Conservation (phyloP, 1,140 invertebrate genomes). For the Pseudoatta argentina region DNA sequence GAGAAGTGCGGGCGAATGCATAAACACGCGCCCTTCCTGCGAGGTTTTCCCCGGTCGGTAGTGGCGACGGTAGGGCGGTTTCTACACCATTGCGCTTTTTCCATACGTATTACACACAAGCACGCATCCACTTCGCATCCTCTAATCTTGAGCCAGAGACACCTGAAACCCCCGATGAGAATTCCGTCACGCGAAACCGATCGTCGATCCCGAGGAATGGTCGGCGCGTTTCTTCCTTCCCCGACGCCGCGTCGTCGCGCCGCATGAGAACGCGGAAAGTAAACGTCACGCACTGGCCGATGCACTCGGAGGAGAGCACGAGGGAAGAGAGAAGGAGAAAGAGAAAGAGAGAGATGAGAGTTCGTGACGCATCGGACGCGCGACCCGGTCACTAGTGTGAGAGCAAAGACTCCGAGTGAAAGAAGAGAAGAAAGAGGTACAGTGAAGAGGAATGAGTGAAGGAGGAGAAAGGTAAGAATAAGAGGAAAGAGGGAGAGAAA, state of each 20-base stretch:
- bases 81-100: constrained; percentile 10
- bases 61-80: too few relatives aligned
- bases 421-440: constrained; percentile 10
- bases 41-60: not conserved
- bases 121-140: constrained; percentile 8
- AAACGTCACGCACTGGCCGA: constrained; percentile 30
- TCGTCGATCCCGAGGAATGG: not conserved
- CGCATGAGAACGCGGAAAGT: constrained; percentile 38
- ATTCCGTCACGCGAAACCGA: constrained; percentile 8
- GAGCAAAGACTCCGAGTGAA: not conserved
- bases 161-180: constrained; percentile 2
- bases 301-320: constrained; percentile 5
- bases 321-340: not conserved
- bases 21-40: not conserved
- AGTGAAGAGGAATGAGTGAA: not conserved
- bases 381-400: constrained; percentile 39
- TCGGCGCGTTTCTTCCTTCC: not conserved
- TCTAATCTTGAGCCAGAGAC: not conserved
- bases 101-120: not conserved
- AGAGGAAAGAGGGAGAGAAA: not conserved
- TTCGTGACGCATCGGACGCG: constrained; percentile 26
- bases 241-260: not conserved
- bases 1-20: not conserved
- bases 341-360: constrained; percentile 25
- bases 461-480: constrained; percentile 3